Percentiles rank a stretch among this genome's conserved stretches.
These are phyloP conservation scores for Triplophysa siluroides DNA, from an alignment of 2,113 vertebrate genomes.

Conservation along the genomic window DNA sequence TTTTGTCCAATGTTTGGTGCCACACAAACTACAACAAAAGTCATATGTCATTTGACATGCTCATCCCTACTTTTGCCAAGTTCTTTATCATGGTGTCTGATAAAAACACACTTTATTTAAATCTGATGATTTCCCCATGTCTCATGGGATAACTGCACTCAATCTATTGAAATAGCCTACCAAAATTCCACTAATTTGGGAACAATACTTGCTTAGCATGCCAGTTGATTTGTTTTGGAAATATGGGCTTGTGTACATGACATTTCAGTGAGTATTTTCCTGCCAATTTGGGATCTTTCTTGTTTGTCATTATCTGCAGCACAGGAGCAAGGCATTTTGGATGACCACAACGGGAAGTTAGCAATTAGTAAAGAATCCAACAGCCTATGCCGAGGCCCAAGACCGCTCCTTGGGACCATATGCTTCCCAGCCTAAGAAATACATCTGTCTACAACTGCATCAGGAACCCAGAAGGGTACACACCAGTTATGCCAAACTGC, in stretches of 20 bases:
- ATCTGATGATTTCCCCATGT: background rate
- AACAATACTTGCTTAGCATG: background rate
- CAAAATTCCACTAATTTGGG: background rate
- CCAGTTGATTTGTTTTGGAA: background rate
- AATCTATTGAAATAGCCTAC: background rate
- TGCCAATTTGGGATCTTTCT: background rate
- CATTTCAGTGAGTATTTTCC: background rate
- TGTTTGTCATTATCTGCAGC: background rate
- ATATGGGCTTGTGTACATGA: background rate
- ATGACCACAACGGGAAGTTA: constrained; percentile 18
- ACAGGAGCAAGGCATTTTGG: background rate
- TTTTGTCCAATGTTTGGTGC: no score
- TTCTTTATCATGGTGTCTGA: background rate
- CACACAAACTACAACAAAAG: no score
- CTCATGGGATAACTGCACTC: background rate
- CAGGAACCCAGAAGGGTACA: background rate
- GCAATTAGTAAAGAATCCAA: constrained; percentile 5
- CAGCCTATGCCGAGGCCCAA: background rate
- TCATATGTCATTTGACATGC: background rate
- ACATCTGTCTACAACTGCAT: constrained; percentile 9
- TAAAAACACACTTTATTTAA: background rate
- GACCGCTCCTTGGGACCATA: background rate
- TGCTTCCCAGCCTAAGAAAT: constrained; percentile 22
- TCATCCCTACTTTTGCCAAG: background rate
- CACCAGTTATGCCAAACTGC: constrained; percentile 8